Percentiles rank a stretch among this genome's conserved stretches.
phyloP scores from a whole-genome alignment of 2,113 vertebrate species.

The Scatophagus argus region DNA sequence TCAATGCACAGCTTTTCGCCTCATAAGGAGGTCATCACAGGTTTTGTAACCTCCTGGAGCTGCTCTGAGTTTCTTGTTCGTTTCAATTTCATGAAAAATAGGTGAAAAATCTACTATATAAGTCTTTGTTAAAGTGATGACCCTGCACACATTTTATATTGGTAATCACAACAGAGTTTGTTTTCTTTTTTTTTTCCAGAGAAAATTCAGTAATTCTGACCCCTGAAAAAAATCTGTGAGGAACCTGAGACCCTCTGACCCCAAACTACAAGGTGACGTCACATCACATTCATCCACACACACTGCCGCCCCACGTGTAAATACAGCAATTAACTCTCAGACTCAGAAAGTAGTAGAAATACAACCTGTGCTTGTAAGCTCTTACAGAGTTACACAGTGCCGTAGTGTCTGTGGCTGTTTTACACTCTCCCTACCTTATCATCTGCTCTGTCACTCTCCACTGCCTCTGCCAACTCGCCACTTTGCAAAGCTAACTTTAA shows the following conservation, averaged over 20 bases:
- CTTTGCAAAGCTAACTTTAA: no score
- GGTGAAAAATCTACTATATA: not conserved
- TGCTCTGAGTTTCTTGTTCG: slow-evolving; percentile 2
- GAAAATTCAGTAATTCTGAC: not conserved
- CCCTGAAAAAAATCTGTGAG: not conserved
- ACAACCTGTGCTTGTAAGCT: not conserved
- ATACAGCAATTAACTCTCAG: not conserved
- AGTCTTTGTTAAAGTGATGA: not conserved
- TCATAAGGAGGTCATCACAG: not conserved
- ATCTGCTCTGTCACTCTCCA: not conserved
- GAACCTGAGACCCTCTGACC: not conserved
- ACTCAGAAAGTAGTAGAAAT: not conserved
- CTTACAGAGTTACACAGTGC: no score
- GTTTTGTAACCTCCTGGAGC: not conserved
- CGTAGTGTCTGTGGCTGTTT: not conserved
- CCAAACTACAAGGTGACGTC: not conserved
- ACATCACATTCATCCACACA: not conserved
- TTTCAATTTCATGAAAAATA: not conserved
- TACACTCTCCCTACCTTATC: not conserved
- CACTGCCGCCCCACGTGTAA: not conserved
- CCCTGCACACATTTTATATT: not conserved
- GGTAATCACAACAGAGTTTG: not conserved
- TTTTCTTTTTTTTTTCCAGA: not conserved
- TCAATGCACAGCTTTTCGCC: slow-evolving; percentile 10
- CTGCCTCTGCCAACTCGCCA: no score